Percentiles rank a stretch among this genome's conserved stretches.
Evolutionary conservation across 2,888 invertebrate genomes (phyloP).

Genomic region (Argyresthia albistria): DNA sequence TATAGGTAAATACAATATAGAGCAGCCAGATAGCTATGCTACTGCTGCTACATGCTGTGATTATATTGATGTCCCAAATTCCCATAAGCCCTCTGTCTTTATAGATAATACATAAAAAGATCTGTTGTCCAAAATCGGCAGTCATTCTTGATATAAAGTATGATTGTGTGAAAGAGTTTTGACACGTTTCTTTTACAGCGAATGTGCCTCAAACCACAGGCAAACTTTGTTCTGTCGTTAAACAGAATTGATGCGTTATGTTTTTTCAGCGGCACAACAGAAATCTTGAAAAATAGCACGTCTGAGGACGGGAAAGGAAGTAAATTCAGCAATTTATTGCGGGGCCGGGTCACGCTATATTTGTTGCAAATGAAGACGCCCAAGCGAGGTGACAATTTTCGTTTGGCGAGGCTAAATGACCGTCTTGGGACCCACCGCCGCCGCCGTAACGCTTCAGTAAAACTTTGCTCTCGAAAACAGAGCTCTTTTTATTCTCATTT

Average conservation of each 20-base stretch:
- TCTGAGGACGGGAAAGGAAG: constrained; percentile 9
- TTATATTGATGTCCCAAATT: too few species aligned
- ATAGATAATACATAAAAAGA: too few species aligned
- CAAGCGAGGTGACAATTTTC: constrained; percentile 62
- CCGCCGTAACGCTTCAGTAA: background rate
- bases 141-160: too few species aligned
- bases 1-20: too few species aligned
- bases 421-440: constrained; percentile 35
- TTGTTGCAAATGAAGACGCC: constrained; percentile 67
- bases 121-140: too few species aligned
- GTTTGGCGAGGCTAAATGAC: constrained; percentile 49
- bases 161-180: too few species aligned
- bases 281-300: constrained; percentile 56
- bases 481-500: background rate
- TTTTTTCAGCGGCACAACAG: constrained; percentile 44
- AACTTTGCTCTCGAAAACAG: background rate
- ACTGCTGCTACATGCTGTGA: too few species aligned
- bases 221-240: background rate
- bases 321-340: constrained; percentile 66
- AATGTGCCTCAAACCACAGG: too few species aligned
- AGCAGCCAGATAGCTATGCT: too few species aligned
- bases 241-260: constrained; percentile 4
- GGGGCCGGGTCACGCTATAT: constrained; percentile 45
- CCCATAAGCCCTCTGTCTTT: too few species aligned
- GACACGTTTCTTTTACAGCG: too few species aligned